Conservation (phyloP, 2,113 vertebrate species). For the Calyptomena viridis region DNA sequence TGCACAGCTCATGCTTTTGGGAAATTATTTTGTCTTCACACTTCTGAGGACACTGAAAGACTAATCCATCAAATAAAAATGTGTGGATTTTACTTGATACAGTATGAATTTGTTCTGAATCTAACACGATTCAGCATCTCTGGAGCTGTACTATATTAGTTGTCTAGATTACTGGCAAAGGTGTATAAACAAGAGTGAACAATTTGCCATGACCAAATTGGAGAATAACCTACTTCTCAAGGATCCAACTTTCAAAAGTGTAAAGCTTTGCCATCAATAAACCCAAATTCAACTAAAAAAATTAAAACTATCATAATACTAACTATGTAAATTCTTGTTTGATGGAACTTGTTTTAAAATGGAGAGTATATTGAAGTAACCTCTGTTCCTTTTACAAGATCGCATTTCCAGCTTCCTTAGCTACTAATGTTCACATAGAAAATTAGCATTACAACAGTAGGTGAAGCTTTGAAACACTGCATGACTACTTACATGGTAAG, state of each 20-base stretch:
- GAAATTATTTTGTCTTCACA: not conserved
- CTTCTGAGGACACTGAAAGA: not conserved
- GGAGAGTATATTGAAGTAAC: not conserved
- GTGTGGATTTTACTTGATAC: not conserved
- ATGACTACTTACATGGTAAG: not conserved
- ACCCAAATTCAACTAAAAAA: not conserved
- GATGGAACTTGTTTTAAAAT: not conserved
- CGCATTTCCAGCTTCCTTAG: not conserved
- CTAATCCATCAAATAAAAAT: not conserved
- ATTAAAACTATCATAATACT: not conserved
- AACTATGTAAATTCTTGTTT: not conserved
- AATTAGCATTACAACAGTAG: not conserved
- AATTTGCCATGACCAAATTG: not conserved
- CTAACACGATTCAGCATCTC: not conserved
- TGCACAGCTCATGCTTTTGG: not conserved
- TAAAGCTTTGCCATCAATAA: not conserved
- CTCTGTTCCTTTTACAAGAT: not conserved
- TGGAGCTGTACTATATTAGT: not conserved
- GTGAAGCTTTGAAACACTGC: not conserved
- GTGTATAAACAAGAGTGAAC: not conserved
- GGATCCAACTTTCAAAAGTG: not conserved
- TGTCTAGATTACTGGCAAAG: not conserved
- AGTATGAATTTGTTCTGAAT: not conserved
- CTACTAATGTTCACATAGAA: not conserved
- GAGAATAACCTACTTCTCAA: not conserved